These are phyloP conservation scores for Latrodectus hesperus DNA, from an alignment of 2,888 invertebrate species.

Conservation along the genomic window DNA sequence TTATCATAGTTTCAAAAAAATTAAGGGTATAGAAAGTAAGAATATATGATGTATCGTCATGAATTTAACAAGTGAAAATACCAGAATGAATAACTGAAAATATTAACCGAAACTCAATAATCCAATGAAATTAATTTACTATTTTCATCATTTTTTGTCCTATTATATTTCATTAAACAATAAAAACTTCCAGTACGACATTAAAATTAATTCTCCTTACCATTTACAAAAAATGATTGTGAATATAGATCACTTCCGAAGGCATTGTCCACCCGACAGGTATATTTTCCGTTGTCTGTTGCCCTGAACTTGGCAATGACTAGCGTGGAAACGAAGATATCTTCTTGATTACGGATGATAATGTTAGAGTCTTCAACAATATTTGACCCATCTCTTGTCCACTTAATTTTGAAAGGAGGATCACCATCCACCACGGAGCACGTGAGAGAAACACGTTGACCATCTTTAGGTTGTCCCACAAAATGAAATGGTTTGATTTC, in stretches of 20 bases:
- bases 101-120: too few relatives aligned
- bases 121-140: too few relatives aligned
- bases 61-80: too few relatives aligned
- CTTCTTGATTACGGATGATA: not conserved
- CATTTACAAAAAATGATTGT: conserved; percentile 10
- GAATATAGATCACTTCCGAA: conserved; percentile 32
- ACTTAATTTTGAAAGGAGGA: conserved; percentile 27
- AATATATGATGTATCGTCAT: too few relatives aligned
- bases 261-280: conserved; percentile 47
- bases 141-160: too few relatives aligned
- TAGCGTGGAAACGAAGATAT: conserved; percentile 5
- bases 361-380: not conserved
- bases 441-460: conserved; percentile 3
- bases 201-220: not conserved
- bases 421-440: conserved; percentile 36
- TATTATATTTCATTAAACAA: too few relatives aligned
- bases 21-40: too few relatives aligned
- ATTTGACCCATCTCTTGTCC: conserved; percentile 28
- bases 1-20: too few relatives aligned
- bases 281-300: conserved; percentile 47
- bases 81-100: too few relatives aligned
- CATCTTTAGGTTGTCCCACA: conserved; percentile 1
- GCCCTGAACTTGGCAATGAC: conserved; percentile 19
- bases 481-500: conserved; percentile 43
- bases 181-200: too few relatives aligned